Evolutionary conservation across 92 coral and sea anemone genomes (phyloP), one percentile per base, ranked within the genome.

Genomic region (Blastomussa wellsi): DNA sequence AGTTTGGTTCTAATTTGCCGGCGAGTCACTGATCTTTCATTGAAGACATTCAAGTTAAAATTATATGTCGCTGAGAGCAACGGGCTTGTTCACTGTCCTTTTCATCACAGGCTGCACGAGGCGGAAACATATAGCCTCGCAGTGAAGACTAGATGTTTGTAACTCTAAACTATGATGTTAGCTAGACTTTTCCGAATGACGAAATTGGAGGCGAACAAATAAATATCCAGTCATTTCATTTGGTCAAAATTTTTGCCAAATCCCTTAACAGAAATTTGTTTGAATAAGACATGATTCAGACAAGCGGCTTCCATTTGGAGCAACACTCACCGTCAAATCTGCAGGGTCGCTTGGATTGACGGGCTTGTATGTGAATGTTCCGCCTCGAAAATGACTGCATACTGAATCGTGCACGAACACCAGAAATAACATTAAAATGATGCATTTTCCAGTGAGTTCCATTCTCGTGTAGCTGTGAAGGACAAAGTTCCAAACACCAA

Each of bases 361-460:
- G 64, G 83, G 74, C 74, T 41, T 39, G 83, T 64, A 79, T 19
- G 83, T 79, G 36, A 79, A 79, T 41, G 83, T 79, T n/a, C 74
- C 83, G 4, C 83, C 83, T 64, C 83, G 83, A 79, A 81, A 64
- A 64, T 79, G 83, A 41, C 36, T 64, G 16, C 83, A 79, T 5
- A 79, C 41, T 65, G 74, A 22, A 41, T 28, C 20, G 3, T 79
- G 42, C 14, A 42, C 83, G 22, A 12, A 59, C 75, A 65, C 83
- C 65, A 79, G 74, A 64, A 39, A 65, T 31, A 79, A 16, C 15
- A 79, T 24, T 39, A 79, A 66, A 32, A 31, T 17, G 41, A 79
- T 2, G 16, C 20, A 13, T 44, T 64, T 65, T 2, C 28, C 12
- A 79, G 53, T 17, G 28, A 79, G 44, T 19, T 26, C 26, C 74